phyloP scores from a whole-genome alignment of 2,113 vertebrate genomes.

The Leptodactylus fuscus region DNA sequence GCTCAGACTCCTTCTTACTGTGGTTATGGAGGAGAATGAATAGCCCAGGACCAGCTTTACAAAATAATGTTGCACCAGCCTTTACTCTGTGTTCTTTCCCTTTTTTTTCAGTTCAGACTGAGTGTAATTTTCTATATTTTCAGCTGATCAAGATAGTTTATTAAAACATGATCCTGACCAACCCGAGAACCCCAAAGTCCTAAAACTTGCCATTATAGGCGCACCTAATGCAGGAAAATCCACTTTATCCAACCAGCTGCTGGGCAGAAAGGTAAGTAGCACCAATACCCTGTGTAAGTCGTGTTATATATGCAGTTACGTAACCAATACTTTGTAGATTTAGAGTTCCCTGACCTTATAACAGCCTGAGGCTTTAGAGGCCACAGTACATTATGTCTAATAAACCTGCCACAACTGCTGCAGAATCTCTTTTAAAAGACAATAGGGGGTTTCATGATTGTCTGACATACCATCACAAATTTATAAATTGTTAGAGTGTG shows the following conservation, averaged over 20 bases:
- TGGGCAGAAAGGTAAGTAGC: constrained; percentile 86
- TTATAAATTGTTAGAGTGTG: too few species aligned
- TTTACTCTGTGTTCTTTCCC: neutral
- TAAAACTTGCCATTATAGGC: constrained; percentile 88
- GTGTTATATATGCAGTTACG: neutral
- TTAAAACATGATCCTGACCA: constrained; percentile 80
- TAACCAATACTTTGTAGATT: too few species aligned
- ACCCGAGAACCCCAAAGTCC: constrained; percentile 80
- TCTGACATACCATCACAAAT: too few species aligned
- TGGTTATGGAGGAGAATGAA: too few species aligned
- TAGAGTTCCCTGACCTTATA: neutral
- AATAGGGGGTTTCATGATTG: neutral
- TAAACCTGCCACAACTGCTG: neutral
- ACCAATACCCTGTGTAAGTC: neutral
- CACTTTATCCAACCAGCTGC: constrained; percentile 89
- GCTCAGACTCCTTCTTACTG: too few species aligned
- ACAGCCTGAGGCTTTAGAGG: neutral
- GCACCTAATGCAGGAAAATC: constrained; percentile 95
- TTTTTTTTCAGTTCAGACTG: neutral
- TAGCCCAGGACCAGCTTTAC: neutral
- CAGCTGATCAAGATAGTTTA: constrained; percentile 80
- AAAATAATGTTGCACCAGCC: neutral
- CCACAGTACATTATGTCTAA: neutral
- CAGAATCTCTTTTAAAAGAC: neutral
- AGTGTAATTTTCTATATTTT: neutral